A percentile compares a stretch with the other conserved stretches of the same genome.
Evolutionary conservation across 2,113 vertebrate species (phyloP).

Genomic region (Cricetomys ansorgei): DNA sequence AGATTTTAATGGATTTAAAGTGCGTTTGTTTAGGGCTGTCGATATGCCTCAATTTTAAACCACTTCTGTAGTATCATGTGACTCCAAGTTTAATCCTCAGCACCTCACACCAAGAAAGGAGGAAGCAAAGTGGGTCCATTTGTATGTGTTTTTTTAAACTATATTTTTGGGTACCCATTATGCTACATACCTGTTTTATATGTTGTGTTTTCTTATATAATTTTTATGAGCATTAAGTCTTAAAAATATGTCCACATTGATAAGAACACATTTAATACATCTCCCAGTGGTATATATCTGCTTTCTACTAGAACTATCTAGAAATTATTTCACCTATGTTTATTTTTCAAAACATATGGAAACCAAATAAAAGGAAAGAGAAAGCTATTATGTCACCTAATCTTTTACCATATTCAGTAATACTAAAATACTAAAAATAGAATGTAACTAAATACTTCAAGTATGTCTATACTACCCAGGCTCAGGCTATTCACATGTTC

Average conservation of each 20-base stretch:
- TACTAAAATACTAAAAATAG: neutral
- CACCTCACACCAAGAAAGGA: neutral
- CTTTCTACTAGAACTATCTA: neutral
- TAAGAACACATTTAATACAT: conserved; percentile 8
- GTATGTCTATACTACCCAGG: neutral
- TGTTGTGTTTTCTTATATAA: neutral
- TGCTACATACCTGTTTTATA: neutral
- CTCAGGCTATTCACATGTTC: neutral
- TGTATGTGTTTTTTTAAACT: neutral
- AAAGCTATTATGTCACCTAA: neutral
- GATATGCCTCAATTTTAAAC: neutral
- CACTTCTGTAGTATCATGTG: neutral
- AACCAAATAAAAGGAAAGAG: neutral
- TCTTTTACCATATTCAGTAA: neutral
- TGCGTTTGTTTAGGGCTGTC: neutral
- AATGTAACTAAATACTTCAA: neutral
- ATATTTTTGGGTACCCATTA: neutral
- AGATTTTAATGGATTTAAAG: neutral
- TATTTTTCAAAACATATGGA: neutral
- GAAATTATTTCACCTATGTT: neutral
- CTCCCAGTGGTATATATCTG: neutral
- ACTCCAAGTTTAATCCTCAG: too few species aligned
- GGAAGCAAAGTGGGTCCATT: neutral
- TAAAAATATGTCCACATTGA: neutral
- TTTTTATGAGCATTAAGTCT: neutral